Evolutionary conservation across 2,113 vertebrate genomes (phyloP).

Genomic region (Muntiacus muntjak): DNA sequence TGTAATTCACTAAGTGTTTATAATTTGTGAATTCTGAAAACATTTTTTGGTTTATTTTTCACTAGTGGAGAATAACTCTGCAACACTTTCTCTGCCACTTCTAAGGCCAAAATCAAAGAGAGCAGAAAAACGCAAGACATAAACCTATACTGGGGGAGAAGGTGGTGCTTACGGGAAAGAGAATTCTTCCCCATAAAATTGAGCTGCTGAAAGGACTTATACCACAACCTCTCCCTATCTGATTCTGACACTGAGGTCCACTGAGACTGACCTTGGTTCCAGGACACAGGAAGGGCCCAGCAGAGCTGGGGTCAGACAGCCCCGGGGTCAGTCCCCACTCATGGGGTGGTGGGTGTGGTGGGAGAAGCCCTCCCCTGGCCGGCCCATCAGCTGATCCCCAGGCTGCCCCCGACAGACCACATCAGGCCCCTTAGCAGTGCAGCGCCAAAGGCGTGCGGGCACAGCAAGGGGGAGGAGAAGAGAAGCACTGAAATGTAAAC

Average conservation of each 20-base stretch:
- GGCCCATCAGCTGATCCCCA: background rate
- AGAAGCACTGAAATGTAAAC: background rate
- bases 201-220: background rate
- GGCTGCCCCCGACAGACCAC: background rate
- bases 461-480: background rate
- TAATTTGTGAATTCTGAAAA: background rate
- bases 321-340: background rate
- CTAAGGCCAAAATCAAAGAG: background rate
- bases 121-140: background rate
- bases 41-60: background rate
- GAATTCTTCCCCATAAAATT: background rate
- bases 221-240: background rate
- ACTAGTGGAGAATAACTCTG: background rate
- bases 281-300: background rate
- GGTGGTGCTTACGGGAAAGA: background rate
- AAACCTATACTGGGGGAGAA: background rate
- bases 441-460: background rate
- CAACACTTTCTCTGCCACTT: background rate
- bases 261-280: background rate
- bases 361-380: background rate
- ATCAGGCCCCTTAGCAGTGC: background rate
- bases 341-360: fast-evolving
- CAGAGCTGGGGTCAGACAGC: background rate
- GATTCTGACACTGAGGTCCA: background rate
- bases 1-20: too few species aligned